phyloP scores from a whole-genome alignment of 2,888 invertebrate species.

The Meiosimyza decipiens region DNA sequence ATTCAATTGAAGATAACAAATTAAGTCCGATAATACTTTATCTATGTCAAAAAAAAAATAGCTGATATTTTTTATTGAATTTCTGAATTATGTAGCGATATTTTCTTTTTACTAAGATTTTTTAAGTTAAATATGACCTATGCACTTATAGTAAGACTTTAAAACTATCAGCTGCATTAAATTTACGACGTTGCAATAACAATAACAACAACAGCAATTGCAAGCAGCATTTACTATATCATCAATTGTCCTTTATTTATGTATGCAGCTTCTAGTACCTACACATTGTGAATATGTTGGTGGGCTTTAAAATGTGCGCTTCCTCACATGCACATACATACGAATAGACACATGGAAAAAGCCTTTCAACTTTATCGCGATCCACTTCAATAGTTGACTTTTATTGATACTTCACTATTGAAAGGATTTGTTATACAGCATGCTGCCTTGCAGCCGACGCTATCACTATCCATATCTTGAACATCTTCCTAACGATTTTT shows the following conservation, averaged over 20 bases:
- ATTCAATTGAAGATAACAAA: no score
- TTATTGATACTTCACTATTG: conserved; percentile 59
- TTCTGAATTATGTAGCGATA: no score
- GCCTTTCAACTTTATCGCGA: neutral
- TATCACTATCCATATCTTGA: neutral
- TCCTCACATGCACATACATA: no score
- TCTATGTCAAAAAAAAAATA: no score
- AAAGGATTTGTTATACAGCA: conserved; percentile 53
- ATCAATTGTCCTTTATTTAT: conserved; percentile 52
- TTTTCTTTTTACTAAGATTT: no score
- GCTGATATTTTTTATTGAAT: no score
- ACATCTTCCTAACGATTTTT: neutral
- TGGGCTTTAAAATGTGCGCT: no score
- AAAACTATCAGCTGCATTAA: neutral
- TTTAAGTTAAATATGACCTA: no score
- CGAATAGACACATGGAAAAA: neutral
- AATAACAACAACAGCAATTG: conserved; percentile 9
- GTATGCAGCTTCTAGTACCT: conserved; percentile 10
- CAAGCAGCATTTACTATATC: conserved; percentile 47
- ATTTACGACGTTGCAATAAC: neutral
- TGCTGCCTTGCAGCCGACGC: conserved; percentile 6
- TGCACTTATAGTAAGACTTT: no score
- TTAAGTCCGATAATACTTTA: no score
- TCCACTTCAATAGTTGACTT: conserved; percentile 57
- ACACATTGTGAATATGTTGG: neutral